Base-by-base conservation (phyloP, 2,113 vertebrate genomes). In the Todiramphus saurophagus region DNA sequence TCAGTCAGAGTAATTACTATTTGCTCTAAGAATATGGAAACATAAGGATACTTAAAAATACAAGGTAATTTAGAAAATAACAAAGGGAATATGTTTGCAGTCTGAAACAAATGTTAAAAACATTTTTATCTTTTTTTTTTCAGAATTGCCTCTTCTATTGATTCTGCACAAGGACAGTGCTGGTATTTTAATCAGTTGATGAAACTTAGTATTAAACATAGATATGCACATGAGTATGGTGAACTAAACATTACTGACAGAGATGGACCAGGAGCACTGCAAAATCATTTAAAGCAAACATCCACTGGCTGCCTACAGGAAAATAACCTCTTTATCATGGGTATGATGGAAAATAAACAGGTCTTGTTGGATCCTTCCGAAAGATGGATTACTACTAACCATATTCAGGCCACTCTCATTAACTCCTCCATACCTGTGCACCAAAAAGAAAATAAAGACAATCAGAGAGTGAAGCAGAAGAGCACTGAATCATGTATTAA, bases 221-320 rank as follows among this genome's bases (percentile, higher is more conserved):
- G 99, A 75, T 97, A 94, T 27, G 95, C 97, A 50, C 99, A 99
- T 80, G 99, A 99, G 91, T 95, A 94, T 0, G 96, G 98, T 19
- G 96, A 98, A 73, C 68, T 97, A 43, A 66, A 79, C 33, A 33
- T 96, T 76, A 85, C 75, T 55, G 93, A 97, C 56, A 93, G 79
- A 95, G 90, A 74, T 68, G 91, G 91, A 90, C 73, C 94, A 96
- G 96, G 97, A 95, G 30, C 84, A 30, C 58, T 84, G 80, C 76
- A 95, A 92, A 94, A 69, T 86, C 46, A 56, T 94, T 81, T 95
- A 80, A 70, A 68, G 35, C 67, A 83, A 93, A 64, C 77, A 83
- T 63, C 69, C 41, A 89, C 48, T 90, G 89, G 53, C 56, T 95
- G 79, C 60, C 43, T 70, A 56, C 85, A 96, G 84, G 91, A 98